Conservation (phyloP, 2,113 vertebrate genomes). For the Tychaedon coryphoeus region DNA sequence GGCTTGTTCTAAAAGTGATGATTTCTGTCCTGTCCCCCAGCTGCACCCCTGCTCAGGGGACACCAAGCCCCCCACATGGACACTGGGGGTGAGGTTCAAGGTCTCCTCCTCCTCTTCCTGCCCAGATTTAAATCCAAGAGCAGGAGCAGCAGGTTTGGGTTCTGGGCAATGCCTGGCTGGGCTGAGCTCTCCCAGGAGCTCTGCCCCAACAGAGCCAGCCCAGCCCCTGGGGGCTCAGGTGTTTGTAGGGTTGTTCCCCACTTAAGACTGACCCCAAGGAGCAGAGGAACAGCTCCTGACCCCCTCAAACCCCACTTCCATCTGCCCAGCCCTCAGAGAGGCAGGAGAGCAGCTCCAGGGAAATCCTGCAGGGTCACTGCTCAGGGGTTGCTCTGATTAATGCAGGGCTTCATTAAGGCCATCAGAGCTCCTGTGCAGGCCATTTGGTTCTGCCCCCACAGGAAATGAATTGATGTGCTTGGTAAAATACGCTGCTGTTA, state of each 20-base stretch:
- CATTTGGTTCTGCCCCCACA: neutral
- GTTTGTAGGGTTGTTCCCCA: neutral
- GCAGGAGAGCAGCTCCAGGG: too few species aligned
- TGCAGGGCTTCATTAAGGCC: accelerated
- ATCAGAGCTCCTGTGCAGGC: neutral
- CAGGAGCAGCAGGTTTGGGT: neutral
- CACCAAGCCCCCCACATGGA: too few species aligned
- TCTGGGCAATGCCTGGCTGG: neutral
- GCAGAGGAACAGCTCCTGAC: neutral
- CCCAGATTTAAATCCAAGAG: neutral
- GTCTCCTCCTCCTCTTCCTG: neutral
- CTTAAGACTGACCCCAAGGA: accelerated
- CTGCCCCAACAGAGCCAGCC: too few species aligned
- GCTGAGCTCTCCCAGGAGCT: too few species aligned
- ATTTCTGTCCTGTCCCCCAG: neutral
- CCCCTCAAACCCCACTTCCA: too few species aligned
- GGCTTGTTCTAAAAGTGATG: accelerated
- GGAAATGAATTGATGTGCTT: neutral
- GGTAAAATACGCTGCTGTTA: neutral
- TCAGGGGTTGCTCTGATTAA: neutral
- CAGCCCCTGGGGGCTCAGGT: neutral
- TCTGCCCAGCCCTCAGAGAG: too few species aligned
- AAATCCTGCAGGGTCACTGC: neutral
- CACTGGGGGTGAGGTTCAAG: accelerated
- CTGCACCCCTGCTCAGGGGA: neutral